Conservation (phyloP, 2,888 invertebrate species). For the Steromphala cineraria region DNA sequence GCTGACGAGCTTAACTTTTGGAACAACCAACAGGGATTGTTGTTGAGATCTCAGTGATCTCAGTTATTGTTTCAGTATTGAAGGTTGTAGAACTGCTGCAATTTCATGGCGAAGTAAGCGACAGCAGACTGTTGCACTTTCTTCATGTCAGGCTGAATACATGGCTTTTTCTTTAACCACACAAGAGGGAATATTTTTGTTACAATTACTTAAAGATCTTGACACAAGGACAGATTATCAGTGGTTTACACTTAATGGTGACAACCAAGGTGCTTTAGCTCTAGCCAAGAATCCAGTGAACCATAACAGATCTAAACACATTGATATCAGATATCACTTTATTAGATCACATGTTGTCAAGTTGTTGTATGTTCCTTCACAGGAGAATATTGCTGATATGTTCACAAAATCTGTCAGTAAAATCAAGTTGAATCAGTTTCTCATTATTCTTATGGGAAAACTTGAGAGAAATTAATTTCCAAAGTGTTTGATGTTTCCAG, state of each 20-base stretch:
- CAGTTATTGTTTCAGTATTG: neutral
- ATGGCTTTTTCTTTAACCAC: neutral
- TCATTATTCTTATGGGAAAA: neutral
- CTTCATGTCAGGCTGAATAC: neutral
- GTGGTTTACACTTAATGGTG: neutral
- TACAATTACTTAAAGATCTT: neutral
- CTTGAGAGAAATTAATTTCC: too few relatives aligned
- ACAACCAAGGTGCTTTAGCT: neutral
- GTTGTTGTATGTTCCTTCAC: neutral
- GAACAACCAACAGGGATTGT: too few relatives aligned
- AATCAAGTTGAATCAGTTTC: neutral
- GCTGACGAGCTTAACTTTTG: too few relatives aligned
- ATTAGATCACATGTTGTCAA: neutral
- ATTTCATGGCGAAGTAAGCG: neutral
- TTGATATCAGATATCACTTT: neutral
- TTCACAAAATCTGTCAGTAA: neutral
- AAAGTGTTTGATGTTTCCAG: too few relatives aligned
- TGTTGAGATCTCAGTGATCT: too few relatives aligned
- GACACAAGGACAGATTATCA: neutral
- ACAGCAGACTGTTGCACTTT: neutral
- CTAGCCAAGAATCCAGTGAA: neutral
- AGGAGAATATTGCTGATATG: neutral
- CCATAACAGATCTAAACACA: neutral
- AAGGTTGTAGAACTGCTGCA: neutral
- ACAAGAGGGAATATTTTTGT: neutral